Base-by-base conservation (phyloP, 2,797 vertebrate genomes). In the Lithobates sylvaticus region DNA sequence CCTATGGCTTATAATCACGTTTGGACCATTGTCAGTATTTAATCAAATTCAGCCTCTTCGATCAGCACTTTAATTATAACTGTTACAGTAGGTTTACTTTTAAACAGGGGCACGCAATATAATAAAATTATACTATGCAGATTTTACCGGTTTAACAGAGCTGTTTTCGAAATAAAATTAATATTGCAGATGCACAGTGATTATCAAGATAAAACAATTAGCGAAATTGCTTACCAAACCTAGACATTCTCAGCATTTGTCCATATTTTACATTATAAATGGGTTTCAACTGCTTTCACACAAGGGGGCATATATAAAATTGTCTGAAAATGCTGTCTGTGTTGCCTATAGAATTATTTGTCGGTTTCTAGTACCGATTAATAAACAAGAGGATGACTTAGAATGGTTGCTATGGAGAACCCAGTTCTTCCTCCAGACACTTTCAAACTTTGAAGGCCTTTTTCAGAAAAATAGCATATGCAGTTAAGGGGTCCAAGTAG, bases 11-110 rank as follows among this genome's bases (percentile, higher is more conserved):
- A 65, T 83, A 78, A 83, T 87, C 75, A 83, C 15, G 29, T 84
- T 84, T 87, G 70, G 85, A 87, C 68, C 70, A 67, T 73, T 83
- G 81, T 78, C 76, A 83, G 70, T 72, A 87, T 79, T 83, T 87
- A 83, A 83, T 87, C 76, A 87, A 79, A 84, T 87, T 78, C 23
- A 39, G 68, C 36, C 39, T 27, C 16, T 74, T 78, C 58, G 58
- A 87, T 83, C 86, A 79, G 80, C 69, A 83, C 80, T 87, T 78
- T 82, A 86, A 77, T 72, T 78, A 83, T 83, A 72, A 47, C 39
- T 71, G 7, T 73, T 18, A 79, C 83, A 44, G 54, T 61, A 61
- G 74, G 18, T 69, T 79, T 65, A 36, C n/a, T 27, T 74, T 5
- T 36, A 42, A 68, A 78, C 18, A 29, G 36, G 29, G 75, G 26